Percentiles rank a stretch among this genome's conserved stretches.
Evolutionary conservation across 2,113 vertebrate species (phyloP).

Genomic region (Edolisoma coerulescens): DNA sequence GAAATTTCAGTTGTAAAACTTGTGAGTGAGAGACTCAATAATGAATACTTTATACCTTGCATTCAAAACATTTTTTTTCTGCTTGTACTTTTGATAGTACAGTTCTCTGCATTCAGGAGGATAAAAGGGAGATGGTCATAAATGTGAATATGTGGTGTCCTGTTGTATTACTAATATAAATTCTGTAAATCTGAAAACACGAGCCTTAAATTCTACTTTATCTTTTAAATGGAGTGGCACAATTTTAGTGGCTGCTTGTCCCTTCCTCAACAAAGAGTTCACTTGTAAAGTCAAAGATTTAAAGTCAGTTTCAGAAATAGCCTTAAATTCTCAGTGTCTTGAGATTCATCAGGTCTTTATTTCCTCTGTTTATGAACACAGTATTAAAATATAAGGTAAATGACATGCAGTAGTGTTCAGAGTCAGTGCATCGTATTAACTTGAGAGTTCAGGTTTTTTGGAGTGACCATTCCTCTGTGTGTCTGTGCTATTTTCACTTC

Average conservation of each 20-base stretch:
- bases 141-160: background rate
- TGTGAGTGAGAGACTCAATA: background rate
- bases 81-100: background rate
- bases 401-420: background rate
- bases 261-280: background rate
- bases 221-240: background rate
- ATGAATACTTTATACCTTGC: background rate
- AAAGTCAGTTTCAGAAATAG: background rate
- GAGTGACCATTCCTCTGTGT: background rate
- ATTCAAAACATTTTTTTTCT: background rate
- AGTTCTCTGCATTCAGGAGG: background rate
- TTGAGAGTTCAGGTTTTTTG: background rate
- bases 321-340: background rate
- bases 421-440: background rate
- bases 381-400: background rate
- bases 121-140: background rate
- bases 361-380: background rate
- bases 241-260: background rate
- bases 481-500: background rate
- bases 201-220: background rate
- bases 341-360: background rate
- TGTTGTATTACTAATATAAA: background rate
- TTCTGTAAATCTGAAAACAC: background rate
- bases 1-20: background rate
- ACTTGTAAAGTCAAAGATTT: background rate